Percentiles rank a stretch among this genome's conserved stretches.
Evolutionary conservation across 35 echinoderm and acorn worm species (phyloP).

Genomic region (Heliocidaris erythrogramma): DNA sequence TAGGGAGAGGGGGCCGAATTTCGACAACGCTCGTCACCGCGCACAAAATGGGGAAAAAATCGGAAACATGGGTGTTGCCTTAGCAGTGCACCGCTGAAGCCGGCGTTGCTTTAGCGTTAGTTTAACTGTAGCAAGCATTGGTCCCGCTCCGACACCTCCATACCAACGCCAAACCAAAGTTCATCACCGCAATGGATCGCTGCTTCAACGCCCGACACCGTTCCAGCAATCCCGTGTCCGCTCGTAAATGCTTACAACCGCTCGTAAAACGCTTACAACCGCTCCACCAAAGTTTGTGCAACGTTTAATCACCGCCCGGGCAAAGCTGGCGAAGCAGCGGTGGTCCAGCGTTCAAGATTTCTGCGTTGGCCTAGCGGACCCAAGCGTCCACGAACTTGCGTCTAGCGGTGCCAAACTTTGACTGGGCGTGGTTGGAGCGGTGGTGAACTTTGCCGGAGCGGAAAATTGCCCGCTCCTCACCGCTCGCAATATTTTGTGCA

Average conservation of each 20-base stretch:
- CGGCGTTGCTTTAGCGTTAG: slow-evolving; percentile 28
- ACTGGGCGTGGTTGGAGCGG: slow-evolving; percentile 12
- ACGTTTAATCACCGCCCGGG: slow-evolving; percentile 32
- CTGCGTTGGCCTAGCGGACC: slow-evolving; percentile 35
- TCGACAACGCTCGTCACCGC: slow-evolving; percentile 45
- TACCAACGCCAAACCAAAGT: slow-evolving; percentile 37
- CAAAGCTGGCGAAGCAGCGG: slow-evolving; percentile 38
- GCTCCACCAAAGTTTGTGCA: slow-evolving; percentile 22
- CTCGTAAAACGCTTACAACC: slow-evolving; percentile 39
- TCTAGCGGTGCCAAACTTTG: slow-evolving; percentile 44
- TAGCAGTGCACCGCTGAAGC: slow-evolving; percentile 33
- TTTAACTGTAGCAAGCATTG: slow-evolving; percentile 27
- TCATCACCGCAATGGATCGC: slow-evolving; percentile 25
- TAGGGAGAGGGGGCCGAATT: slow-evolving; percentile 16
- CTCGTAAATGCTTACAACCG: no score
- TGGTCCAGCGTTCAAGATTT: slow-evolving; percentile 40
- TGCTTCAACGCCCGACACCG: slow-evolving; percentile 32
- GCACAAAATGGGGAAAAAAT: slow-evolving; percentile 30
- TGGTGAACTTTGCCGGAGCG: slow-evolving; percentile 24
- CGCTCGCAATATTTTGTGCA: slow-evolving; percentile 37
- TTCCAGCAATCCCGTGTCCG: slow-evolving; percentile 42
- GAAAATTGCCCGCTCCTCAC: slow-evolving; percentile 36
- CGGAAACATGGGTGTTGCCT: slow-evolving; percentile 15
- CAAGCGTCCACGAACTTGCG: slow-evolving; percentile 19
- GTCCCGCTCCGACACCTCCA: slow-evolving; percentile 36